A percentile compares a stretch with the other conserved stretches of the same genome.
Evolutionary conservation across 2,888 invertebrate species (phyloP).

Genomic region (Dryadula phaetusa): DNA sequence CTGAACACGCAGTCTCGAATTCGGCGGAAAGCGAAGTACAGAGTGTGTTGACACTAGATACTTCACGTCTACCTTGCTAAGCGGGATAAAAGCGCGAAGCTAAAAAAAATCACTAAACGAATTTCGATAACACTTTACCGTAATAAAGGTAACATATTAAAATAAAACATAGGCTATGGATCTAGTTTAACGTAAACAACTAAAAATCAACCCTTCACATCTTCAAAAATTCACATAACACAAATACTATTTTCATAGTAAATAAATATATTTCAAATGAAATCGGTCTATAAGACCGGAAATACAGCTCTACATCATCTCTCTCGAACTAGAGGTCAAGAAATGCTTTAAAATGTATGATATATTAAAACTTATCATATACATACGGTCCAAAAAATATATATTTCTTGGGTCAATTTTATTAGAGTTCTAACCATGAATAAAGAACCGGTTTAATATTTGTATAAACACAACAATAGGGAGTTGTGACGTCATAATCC

Average conservation of each 20-base stretch:
- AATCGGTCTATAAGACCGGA: constrained; percentile 9
- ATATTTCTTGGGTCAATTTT: not conserved
- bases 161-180: too few species aligned
- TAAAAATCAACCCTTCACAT: too few species aligned
- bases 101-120: too few species aligned
- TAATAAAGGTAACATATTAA: too few species aligned
- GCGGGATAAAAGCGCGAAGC: too few species aligned
- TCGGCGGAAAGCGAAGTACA: too few species aligned
- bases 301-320: constrained; percentile 1
- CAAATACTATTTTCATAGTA: not conserved
- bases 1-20: too few species aligned
- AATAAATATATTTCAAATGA: constrained; percentile 4
- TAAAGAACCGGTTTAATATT: not conserved
- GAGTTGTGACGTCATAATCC: not conserved
- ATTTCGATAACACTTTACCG: too few species aligned
- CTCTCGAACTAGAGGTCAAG: not conserved
- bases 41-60: too few species aligned
- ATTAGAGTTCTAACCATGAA: not conserved
- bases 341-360: constrained; percentile 10
- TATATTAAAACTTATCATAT: constrained; percentile 19
- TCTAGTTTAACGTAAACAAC: too few species aligned
- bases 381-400: not conserved
- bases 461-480: not conserved
- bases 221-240: not conserved
- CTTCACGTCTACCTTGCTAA: too few species aligned